Evolutionary conservation across 2,113 vertebrate genomes (phyloP), one percentile per base, ranked within the genome.

Genomic region (Oplegnathus fasciatus): DNA sequence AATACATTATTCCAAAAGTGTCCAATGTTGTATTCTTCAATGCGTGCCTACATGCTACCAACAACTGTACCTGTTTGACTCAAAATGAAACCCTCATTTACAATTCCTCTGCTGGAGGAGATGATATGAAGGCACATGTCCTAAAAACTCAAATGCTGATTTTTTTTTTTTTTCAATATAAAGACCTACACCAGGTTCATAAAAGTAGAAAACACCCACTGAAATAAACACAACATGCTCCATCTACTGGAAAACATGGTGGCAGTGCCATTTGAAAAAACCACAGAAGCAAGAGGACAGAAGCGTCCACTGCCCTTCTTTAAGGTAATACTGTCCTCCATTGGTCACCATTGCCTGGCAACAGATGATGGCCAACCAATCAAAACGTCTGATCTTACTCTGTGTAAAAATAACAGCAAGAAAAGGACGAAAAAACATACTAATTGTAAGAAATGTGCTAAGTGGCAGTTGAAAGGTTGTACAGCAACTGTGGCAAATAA

Each of bases 51-150:
- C 57, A 50, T 61, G 76, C 79, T 78, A 78, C 75, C 34, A 61
- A 83, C 80, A 26, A 32, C 74, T 55, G 54, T 40, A 50, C 18
- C 57, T 30, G 60, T 72, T 42, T 76, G 79, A 89, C 75, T 79
- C 50, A n/a, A 73, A 83, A 87, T 87, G 22, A 87, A 91, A 89
- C 87, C 92, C 90, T 92, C 91, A 87, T 84, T 80, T 70, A 90
- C 89, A 83, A 73, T 85, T 84, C 85, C 86, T 85, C 84, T 62
- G 79, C 66, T 37, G 46, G 80, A 92, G 88, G 89, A 92, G 52
- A 87, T 87, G 82, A 82, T 83, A 89, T 92, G 92, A 94, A 95
- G 93, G 91, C 92, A 94, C 92, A 68, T 85, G 85, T 91, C 89
- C 86, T 87, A 86, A 75, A 86, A 89, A 90, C 85, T 81, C 69